Conservation (phyloP, 1,140 invertebrate species). For the Hirudo medicinalis region DNA sequence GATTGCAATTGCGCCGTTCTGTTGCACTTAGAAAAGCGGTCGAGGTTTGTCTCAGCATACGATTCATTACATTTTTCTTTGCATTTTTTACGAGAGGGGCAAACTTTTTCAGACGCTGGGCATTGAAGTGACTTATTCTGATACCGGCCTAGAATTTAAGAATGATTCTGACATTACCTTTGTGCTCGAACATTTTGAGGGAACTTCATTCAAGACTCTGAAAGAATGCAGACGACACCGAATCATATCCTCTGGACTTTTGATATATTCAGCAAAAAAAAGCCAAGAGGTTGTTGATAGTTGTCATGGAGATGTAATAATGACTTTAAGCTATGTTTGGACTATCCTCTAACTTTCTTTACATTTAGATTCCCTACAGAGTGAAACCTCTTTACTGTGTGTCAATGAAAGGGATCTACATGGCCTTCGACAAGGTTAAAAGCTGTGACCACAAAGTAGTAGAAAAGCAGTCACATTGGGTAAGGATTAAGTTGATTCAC, state of each 20-base stretch:
- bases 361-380: conserved; percentile 57
- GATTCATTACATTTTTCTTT: too few species aligned
- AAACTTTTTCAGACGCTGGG: too few species aligned
- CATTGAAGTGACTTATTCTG: conserved; percentile 26
- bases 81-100: too few species aligned
- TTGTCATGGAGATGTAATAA: conserved; percentile 2
- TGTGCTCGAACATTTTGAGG: conserved; percentile 56
- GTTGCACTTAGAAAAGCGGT: too few species aligned
- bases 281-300: neutral
- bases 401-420: conserved; percentile 66
- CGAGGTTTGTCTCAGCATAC: too few species aligned
- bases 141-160: conserved; percentile 31
- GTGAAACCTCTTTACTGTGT: conserved; percentile 68
- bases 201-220: conserved; percentile 51
- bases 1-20: too few species aligned
- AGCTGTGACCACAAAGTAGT: conserved; percentile 67
- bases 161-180: conserved; percentile 48
- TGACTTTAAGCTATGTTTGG: conserved; percentile 14
- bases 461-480: neutral
- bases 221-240: conserved; percentile 43
- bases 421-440: conserved; percentile 77
- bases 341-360: conserved; percentile 30
- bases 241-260: conserved; percentile 29
- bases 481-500: neutral
- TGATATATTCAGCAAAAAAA: neutral